Conservation (phyloP, 2,797 vertebrate species). For the Pseudocheirus occidentalis region DNA sequence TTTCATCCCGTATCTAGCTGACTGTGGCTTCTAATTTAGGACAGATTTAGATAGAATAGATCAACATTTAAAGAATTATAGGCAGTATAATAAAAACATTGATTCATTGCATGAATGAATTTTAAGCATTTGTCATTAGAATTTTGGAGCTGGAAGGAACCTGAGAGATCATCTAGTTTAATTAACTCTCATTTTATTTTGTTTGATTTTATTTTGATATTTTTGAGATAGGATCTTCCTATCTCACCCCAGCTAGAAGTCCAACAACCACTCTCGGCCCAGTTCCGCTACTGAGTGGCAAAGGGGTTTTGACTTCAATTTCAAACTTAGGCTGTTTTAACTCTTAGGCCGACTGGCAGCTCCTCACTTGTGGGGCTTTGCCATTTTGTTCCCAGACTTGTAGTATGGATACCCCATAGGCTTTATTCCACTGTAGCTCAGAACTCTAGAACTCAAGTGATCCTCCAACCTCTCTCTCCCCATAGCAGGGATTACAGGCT, state of each 20-base stretch:
- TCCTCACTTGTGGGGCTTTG: not conserved
- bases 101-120: not conserved
- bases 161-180: not conserved
- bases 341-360: not conserved
- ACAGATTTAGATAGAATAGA: not conserved
- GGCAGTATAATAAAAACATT: not conserved
- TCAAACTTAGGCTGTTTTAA: not conserved
- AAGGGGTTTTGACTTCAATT: not conserved
- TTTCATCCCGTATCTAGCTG: not conserved
- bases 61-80: not conserved
- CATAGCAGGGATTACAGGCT: not conserved
- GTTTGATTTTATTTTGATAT: not conserved
- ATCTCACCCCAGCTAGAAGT: not conserved
- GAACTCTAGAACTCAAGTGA: not conserved
- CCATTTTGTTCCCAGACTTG: not conserved
- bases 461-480: not conserved
- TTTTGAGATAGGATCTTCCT: not conserved
- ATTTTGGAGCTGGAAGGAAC: not conserved
- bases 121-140: not conserved
- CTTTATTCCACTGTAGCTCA: not conserved
- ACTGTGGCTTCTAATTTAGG: not conserved
- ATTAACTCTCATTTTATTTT: not conserved
- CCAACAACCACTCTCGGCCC: not conserved
- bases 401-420: not conserved
- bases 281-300: not conserved